Percentiles rank a stretch among this genome's conserved stretches.
phyloP scores from a whole-genome alignment of 2,797 vertebrate species.

The Protonibea diacanthus region DNA sequence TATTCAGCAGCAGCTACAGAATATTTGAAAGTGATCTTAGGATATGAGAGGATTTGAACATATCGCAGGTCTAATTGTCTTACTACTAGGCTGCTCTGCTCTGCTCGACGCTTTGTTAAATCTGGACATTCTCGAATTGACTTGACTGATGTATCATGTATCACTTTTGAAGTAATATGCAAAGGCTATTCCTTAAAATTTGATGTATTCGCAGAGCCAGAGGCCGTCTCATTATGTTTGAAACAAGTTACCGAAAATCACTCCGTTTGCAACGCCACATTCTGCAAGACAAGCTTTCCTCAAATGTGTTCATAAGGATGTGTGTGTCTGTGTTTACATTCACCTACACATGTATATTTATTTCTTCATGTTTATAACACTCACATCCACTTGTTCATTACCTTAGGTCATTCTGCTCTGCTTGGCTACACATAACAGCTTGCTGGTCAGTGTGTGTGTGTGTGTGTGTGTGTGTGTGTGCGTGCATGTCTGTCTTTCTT shows the following conservation, averaged over 20 bases:
- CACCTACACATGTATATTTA: conserved; percentile 23
- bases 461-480: conserved; percentile 15
- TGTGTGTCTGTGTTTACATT: conserved; percentile 26
- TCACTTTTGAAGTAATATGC: conserved; percentile 3
- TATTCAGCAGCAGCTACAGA: conserved; percentile 13
- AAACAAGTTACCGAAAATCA: conserved; percentile 13
- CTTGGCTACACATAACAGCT: conserved; percentile 51
- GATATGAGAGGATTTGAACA: conserved; percentile 9
- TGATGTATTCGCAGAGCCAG: not conserved
- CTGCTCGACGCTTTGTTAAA: not conserved
- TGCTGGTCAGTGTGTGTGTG: conserved; percentile 36
- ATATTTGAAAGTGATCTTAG: not conserved
- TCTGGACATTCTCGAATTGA: not conserved
- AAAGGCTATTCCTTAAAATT: conserved; percentile 13
- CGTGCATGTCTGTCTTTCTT: conserved; percentile 9
- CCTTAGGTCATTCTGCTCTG: conserved; percentile 56
- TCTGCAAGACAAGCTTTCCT: not conserved
- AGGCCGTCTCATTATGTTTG: not conserved
- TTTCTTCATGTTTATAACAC: conserved; percentile 33
- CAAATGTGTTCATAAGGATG: not conserved
- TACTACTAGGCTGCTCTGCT: not conserved
- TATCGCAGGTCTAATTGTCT: conserved; percentile 9
- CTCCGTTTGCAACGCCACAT: conserved; percentile 10
- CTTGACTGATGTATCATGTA: not conserved
- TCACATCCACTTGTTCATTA: conserved; percentile 49